Conservation (phyloP, 1,140 invertebrate genomes). For the Andrena cerasifolii region DNA sequence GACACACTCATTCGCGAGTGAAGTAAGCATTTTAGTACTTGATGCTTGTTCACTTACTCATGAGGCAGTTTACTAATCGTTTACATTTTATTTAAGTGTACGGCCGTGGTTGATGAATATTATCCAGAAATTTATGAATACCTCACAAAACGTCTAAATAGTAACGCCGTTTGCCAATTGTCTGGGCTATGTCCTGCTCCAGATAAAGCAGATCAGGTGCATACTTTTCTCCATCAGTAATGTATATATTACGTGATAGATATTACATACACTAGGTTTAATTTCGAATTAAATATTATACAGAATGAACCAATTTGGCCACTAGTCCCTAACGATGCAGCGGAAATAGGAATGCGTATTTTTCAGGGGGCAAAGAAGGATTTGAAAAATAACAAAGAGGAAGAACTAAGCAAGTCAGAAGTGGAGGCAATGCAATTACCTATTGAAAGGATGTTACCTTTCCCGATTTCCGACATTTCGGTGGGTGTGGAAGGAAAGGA, state of each 20-base stretch:
- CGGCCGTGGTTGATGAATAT: slow-evolving; percentile 89
- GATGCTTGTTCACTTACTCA: slow-evolving; percentile 7
- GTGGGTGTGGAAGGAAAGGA: slow-evolving; percentile 77
- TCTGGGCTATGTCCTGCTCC: slow-evolving; percentile 87
- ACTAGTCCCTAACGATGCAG: slow-evolving; percentile 79
- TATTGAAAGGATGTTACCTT: slow-evolving; percentile 85
- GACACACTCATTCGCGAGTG: slow-evolving; percentile 85
- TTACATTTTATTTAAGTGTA: slow-evolving; percentile 77
- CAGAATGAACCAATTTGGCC: slow-evolving; percentile 83
- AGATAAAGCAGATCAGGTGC: slow-evolving; percentile 52
- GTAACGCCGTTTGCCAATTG: slow-evolving; percentile 86
- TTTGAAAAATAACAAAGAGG: slow-evolving; percentile 61
- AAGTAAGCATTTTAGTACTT: slow-evolving; percentile 69
- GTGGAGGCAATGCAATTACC: slow-evolving; percentile 84
- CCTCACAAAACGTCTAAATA: slow-evolving; percentile 87
- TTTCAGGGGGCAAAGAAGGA: slow-evolving; percentile 69
- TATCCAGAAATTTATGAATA: slow-evolving; percentile 88
- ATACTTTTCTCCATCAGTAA: background rate
- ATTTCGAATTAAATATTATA: slow-evolving; percentile 21
- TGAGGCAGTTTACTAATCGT: slow-evolving; percentile 15
- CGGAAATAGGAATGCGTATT: slow-evolving; percentile 76
- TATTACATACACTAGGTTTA: background rate
- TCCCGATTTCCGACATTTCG: slow-evolving; percentile 65
- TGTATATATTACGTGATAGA: background rate
- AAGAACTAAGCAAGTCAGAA: slow-evolving; percentile 71